phyloP scores from a whole-genome alignment of 1,140 invertebrate species.

The Achatina immaculata region DNA sequence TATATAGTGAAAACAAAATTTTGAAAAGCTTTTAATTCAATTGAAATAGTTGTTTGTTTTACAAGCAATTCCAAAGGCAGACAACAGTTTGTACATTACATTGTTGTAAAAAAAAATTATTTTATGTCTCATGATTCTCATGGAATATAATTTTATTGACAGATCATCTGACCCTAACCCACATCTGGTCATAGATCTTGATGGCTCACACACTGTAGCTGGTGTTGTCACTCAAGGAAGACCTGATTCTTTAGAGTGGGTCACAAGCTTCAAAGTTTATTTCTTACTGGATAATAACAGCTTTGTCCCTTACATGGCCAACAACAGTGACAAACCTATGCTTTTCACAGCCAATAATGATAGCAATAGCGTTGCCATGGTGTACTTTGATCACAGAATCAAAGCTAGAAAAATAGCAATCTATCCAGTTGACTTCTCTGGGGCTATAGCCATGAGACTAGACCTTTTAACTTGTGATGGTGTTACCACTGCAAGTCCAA shows the following conservation, averaged over 20 bases:
- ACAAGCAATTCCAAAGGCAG: too few relatives aligned
- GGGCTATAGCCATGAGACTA: constrained; percentile 52
- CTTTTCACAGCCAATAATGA: constrained; percentile 54
- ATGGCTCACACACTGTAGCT: constrained; percentile 58
- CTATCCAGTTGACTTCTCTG: constrained; percentile 55
- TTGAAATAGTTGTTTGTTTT: too few relatives aligned
- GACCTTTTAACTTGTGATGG: constrained; percentile 37
- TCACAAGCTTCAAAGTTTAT: constrained; percentile 59
- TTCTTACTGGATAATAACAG: constrained; percentile 58
- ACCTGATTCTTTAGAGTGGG: constrained; percentile 58
- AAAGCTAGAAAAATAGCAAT: constrained; percentile 50
- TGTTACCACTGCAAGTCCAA: not conserved
- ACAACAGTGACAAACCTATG: constrained; percentile 31
- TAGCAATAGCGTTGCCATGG: constrained; percentile 44
- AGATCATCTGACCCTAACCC: not conserved
- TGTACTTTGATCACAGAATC: constrained; percentile 47
- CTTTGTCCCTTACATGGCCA: constrained; percentile 44
- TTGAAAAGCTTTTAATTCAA: too few relatives aligned
- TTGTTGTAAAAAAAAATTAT: too few relatives aligned
- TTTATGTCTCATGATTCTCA: too few relatives aligned
- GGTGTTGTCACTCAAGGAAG: constrained; percentile 68
- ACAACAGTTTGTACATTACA: too few relatives aligned
- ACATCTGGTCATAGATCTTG: constrained; percentile 54
- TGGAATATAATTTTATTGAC: too few relatives aligned
- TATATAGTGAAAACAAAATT: too few relatives aligned